Base-by-base conservation (phyloP, 2,113 vertebrate species). In the Ailuropoda melanoleuca region DNA sequence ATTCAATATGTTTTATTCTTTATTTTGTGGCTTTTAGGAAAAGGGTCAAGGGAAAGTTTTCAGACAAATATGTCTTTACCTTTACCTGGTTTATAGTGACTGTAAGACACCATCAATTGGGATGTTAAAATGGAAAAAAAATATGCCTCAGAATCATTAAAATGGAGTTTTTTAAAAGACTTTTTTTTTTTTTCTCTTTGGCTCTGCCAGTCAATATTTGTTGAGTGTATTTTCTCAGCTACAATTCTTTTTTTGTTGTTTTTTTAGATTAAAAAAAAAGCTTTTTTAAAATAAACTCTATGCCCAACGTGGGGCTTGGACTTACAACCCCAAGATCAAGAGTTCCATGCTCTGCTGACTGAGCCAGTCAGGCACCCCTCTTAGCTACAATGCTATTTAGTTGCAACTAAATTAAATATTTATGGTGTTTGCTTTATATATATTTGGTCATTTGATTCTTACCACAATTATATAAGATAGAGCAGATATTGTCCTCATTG, bases 371-470 rank as follows among this genome's bases (percentile, higher is more conserved):
- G 39, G 43, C 24, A 48, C 72, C 26, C 13, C 72, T 29, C 24
- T 83, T 72, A 83, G 78, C 72, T 39, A 60, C 39, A 78, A 8
- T 90, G 91, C 50, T 95, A 7, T 93, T 70, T 92, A 95, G 58
- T 81, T 90, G 31, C 75, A 80, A 74, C 26, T 62, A 93, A 85
- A 56, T 93, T 77, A 43, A 48, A 50, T 60, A 74, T 75, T 53
- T 66, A 26, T 93, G 39, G 0, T 97, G 11, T 77, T 95, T 81
- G 6, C 39, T 91, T 82, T 50, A 64, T 75, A 21, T 62, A 66
- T 60, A 17, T 58, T 90, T 58, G 55, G 9, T 86, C 29, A 85
- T 82, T 80, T 90, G 62, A 31, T 50, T 86, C 12, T 95, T 37
- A 31, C 31, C 34, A 37, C 9, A 31, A 1, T n/a, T 56, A 29